A percentile compares a stretch with the other conserved stretches of the same genome.
Evolutionary conservation across 1,140 invertebrate genomes (phyloP).

Genomic region (Solenopsis fugax): DNA sequence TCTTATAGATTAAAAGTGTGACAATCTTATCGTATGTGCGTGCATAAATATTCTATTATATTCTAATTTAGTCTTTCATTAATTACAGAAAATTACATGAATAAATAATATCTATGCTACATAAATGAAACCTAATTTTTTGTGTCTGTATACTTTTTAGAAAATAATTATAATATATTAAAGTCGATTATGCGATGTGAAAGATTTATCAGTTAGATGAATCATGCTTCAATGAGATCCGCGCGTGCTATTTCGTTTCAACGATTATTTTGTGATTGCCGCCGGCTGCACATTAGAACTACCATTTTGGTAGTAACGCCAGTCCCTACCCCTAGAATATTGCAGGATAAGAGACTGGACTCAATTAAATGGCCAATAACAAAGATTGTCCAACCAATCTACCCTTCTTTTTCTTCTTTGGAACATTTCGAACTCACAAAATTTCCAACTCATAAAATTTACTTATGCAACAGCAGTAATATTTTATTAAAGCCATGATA

Average conservation of each 20-base stretch:
- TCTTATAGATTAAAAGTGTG: background rate
- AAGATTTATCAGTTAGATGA: constrained; percentile 43
- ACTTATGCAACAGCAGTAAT: background rate
- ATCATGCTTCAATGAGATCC: constrained; percentile 31
- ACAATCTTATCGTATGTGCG: background rate
- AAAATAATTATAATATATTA: background rate
- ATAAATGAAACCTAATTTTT: background rate
- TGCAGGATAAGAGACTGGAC: constrained; percentile 84
- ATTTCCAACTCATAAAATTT: constrained; percentile 31
- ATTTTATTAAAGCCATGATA: constrained; percentile 5
- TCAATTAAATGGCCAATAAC: constrained; percentile 85
- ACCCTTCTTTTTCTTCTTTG: constrained; percentile 40
- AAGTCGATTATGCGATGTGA: background rate
- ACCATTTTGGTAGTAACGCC: constrained; percentile 80
- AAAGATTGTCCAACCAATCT: constrained; percentile 78
- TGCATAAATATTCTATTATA: background rate
- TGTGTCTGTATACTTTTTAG: background rate
- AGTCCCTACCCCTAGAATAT: constrained; percentile 80
- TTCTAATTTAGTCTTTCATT: background rate
- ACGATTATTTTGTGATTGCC: constrained; percentile 83
- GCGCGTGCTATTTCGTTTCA: constrained; percentile 69
- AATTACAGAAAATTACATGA: background rate
- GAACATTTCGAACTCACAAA: constrained; percentile 16
- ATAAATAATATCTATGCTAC: background rate
- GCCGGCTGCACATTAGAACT: constrained; percentile 84